Evolutionary conservation across 2,888 invertebrate species (phyloP), one percentile per base, ranked within the genome.

Genomic region (Nomada hirtipes): DNA sequence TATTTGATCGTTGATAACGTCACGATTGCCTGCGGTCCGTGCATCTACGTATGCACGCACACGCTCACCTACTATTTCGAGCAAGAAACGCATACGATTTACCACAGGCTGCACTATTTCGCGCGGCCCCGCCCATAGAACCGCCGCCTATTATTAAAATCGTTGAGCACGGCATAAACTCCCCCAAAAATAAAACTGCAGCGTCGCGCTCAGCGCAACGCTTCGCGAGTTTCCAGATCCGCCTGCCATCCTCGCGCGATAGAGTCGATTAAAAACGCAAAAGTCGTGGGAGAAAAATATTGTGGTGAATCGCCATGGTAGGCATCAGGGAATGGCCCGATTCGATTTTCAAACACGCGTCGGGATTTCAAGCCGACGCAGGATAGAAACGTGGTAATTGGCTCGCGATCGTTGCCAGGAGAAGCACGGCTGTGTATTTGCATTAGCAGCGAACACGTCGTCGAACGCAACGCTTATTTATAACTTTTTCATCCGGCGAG

Each of bases 401-500:
- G 76, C 23, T 47, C 36, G 55, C 57, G 64, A 71, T 81, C 57
- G 59, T 60, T 78, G 80, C 75, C 80, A 23, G 71, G n/a, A 74
- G 63, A 76, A 61, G 52, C 69, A 20, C 55, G 55, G 59, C 60
- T 63, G 70, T 79, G 74, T 82, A 78, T 86, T 88, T 89, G 83
- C 85, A 88, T 88, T 84, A 87, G 74, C 85, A 78, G 86, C 84
- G 82, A 77, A 78, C 71, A 82, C 83, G 85, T 83, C 85, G 87
- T 85, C 84, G 83, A 88, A 90, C 88, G 89, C 84, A 79, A 86
- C 81, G 89, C 88, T 89, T 89, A 90, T 91, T 90, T 91, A 90
- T 90, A 90, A 88, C 88, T 86, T 89, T 89, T 89, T 87, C 86
- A 83, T 88, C 84, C 77, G 81, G 86, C 81, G 78, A 73, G 80